phyloP scores from a whole-genome alignment of 2,797 vertebrate species.

The Rhincodon typus region DNA sequence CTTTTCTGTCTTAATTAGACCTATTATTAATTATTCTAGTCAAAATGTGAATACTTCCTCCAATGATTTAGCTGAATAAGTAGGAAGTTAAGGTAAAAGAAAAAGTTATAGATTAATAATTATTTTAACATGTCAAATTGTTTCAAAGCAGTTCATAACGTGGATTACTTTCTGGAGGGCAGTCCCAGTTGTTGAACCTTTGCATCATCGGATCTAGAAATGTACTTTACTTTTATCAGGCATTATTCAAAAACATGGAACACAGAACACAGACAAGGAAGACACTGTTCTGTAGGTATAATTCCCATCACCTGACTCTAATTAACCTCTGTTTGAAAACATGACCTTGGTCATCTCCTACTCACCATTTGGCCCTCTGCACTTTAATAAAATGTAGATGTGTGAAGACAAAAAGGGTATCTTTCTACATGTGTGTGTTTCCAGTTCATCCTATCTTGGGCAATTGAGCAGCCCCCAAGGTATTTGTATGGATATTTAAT shows the following conservation, averaged over 20 bases:
- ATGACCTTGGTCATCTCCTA: background rate
- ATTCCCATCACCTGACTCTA: background rate
- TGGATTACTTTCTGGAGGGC: background rate
- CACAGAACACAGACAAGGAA: background rate
- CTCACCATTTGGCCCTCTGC: background rate
- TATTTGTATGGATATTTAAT: background rate
- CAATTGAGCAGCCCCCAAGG: background rate
- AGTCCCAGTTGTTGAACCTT: background rate
- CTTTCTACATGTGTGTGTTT: background rate
- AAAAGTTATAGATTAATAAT: background rate
- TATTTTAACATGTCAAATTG: background rate
- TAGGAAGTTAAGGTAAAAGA: background rate
- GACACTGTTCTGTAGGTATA: background rate
- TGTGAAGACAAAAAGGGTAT: background rate
- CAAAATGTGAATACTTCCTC: background rate
- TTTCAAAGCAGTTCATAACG: background rate
- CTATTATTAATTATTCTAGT: background rate
- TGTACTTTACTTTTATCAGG: no score
- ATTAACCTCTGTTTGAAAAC: slow-evolving; percentile 7
- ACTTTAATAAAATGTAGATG: background rate
- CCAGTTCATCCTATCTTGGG: background rate
- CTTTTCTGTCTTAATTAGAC: background rate
- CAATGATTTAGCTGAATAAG: background rate
- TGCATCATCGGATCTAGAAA: background rate
- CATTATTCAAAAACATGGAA: background rate